These are phyloP conservation scores for Drosophila fuyamai DNA, from an alignment of 1,140 invertebrate genomes.

Conservation along the genomic window DNA sequence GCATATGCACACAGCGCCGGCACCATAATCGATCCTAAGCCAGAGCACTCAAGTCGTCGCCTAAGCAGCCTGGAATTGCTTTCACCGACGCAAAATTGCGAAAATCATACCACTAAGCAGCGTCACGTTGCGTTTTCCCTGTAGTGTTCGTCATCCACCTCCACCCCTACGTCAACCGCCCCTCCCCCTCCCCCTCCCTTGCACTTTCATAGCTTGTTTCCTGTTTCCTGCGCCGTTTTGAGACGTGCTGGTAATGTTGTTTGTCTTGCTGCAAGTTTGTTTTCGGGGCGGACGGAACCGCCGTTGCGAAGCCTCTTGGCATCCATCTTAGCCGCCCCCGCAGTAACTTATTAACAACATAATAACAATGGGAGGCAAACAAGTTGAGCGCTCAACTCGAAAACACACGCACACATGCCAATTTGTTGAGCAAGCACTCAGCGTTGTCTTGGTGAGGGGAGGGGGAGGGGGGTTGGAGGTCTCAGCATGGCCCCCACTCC, in stretches of 20 bases:
- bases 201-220: conserved; percentile 66
- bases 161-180: too few relatives aligned
- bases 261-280: conserved; percentile 52
- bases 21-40: conserved; percentile 12
- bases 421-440: conserved; percentile 61
- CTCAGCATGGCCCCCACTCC: background rate
- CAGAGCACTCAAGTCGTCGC: conserved; percentile 2
- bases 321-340: conserved; percentile 19
- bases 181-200: background rate
- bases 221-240: conserved; percentile 47
- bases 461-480: too few relatives aligned
- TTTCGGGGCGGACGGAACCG: conserved; percentile 33
- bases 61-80: conserved; percentile 12
- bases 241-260: conserved; percentile 49
- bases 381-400: conserved; percentile 23
- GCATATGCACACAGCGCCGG: conserved; percentile 5
- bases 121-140: conserved; percentile 18
- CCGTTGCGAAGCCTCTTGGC: conserved; percentile 6
- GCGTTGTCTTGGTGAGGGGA: background rate
- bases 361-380: conserved; percentile 64
- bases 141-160: background rate
- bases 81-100: conserved; percentile 9
- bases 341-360: conserved; percentile 66
- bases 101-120: conserved; percentile 31
- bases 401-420: conserved; percentile 29